Evolutionary conservation across 2,888 invertebrate genomes (phyloP).

Genomic region (Mechanitis messenoides): DNA sequence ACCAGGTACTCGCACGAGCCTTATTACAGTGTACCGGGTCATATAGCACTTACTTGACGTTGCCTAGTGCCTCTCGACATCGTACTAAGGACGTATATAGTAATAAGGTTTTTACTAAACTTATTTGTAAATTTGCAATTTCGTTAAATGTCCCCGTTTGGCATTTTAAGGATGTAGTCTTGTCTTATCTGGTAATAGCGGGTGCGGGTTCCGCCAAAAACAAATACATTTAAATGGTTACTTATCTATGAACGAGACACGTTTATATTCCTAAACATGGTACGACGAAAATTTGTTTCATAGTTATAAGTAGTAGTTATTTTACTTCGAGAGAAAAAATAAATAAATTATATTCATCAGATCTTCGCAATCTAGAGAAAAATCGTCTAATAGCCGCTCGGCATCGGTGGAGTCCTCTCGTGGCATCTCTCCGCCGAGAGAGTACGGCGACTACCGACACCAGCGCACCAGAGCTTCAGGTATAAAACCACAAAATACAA

Average conservation of each 20-base stretch:
- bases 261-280: neutral
- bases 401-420: constrained; percentile 70
- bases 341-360: constrained; percentile 39
- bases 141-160: neutral
- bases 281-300: neutral
- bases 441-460: constrained; percentile 58
- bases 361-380: constrained; percentile 80
- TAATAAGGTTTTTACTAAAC: neutral
- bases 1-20: too few species aligned
- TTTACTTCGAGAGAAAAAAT: too few species aligned
- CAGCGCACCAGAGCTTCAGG: constrained; percentile 62
- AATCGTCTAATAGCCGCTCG: constrained; percentile 78
- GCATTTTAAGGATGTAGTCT: constrained; percentile 4
- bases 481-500: constrained; percentile 27
- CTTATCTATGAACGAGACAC: neutral
- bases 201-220: neutral
- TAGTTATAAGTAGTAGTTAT: neutral
- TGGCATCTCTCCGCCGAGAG: constrained; percentile 60
- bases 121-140: neutral
- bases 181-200: constrained; percentile 1
- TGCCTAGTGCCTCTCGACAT: too few species aligned
- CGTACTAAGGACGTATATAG: too few species aligned
- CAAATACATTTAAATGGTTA: neutral
- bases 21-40: too few species aligned
- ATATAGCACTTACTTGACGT: too few species aligned